Conservation (phyloP, 1,140 invertebrate species). For the Bilobella aurantiaca region DNA sequence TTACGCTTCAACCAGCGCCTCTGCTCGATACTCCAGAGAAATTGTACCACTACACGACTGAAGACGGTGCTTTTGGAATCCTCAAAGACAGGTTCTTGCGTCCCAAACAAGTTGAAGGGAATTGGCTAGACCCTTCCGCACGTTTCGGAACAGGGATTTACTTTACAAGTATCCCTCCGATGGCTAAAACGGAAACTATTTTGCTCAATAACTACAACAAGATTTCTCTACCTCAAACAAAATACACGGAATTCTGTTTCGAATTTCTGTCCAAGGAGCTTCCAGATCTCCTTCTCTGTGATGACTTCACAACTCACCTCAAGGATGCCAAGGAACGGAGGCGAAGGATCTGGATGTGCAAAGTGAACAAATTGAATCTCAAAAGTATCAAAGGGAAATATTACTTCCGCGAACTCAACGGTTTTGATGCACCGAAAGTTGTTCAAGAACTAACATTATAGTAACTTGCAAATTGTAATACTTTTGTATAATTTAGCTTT, state of each 20-base stretch:
- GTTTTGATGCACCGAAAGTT: too few species aligned
- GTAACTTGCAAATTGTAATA: too few species aligned
- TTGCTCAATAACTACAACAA: neutral
- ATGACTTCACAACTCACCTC: neutral
- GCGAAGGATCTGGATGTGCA: neutral
- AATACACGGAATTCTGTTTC: neutral
- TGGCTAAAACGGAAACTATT: neutral
- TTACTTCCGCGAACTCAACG: too few species aligned
- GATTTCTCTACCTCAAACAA: neutral
- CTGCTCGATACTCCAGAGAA: neutral
- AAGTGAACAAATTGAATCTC: too few species aligned
- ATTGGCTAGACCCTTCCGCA: neutral
- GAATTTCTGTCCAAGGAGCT: neutral
- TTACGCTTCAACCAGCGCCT: neutral
- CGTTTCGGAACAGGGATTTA: neutral
- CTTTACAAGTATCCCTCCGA: neutral
- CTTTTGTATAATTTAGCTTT: too few species aligned
- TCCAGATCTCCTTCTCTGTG: neutral
- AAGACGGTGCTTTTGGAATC: neutral
- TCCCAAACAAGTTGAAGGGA: neutral
- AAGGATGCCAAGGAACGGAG: neutral
- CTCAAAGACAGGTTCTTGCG: neutral
- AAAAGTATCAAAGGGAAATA: too few species aligned
- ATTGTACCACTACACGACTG: neutral
- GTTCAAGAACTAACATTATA: too few species aligned